A percentile compares a stretch with the other conserved stretches of the same genome.
phyloP scores from a whole-genome alignment of 1,140 invertebrate genomes.

The Acromyrmex charruanus region DNA sequence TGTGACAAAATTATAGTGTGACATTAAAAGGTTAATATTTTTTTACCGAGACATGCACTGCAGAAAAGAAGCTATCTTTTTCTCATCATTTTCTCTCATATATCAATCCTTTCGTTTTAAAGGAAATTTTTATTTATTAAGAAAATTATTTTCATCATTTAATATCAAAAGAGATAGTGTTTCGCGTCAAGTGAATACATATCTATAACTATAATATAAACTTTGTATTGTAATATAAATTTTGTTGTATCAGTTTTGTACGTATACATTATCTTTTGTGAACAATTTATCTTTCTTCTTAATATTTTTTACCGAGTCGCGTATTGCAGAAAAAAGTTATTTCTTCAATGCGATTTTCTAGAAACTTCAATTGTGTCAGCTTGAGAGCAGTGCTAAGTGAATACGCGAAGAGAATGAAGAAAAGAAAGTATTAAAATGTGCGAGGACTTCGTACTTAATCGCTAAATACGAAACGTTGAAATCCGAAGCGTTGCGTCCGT shows the following conservation, averaged over 20 bases:
- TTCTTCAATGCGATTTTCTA: neutral
- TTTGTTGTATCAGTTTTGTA: neutral
- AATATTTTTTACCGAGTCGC: neutral
- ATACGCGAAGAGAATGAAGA: neutral
- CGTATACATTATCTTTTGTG: neutral
- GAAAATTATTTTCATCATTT: neutral
- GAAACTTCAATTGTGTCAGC: neutral
- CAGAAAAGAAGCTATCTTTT: neutral
- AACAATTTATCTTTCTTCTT: neutral
- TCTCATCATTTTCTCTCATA: neutral
- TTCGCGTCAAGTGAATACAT: no score
- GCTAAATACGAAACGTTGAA: constrained; percentile 69
- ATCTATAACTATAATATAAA: no score
- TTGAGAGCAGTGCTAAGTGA: neutral
- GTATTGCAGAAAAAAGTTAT: neutral
- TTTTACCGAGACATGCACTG: neutral
- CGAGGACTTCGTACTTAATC: constrained; percentile 56
- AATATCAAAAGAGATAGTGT: no score
- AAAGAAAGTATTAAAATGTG: constrained; percentile 45
- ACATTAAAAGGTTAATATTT: no score
- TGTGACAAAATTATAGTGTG: no score
- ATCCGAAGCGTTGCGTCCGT: constrained; percentile 63
- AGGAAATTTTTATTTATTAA: neutral
- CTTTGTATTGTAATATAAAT: no score
- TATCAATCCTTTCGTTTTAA: neutral